Conservation (phyloP, 2,888 invertebrate genomes). For the Strigamia crassipes region DNA sequence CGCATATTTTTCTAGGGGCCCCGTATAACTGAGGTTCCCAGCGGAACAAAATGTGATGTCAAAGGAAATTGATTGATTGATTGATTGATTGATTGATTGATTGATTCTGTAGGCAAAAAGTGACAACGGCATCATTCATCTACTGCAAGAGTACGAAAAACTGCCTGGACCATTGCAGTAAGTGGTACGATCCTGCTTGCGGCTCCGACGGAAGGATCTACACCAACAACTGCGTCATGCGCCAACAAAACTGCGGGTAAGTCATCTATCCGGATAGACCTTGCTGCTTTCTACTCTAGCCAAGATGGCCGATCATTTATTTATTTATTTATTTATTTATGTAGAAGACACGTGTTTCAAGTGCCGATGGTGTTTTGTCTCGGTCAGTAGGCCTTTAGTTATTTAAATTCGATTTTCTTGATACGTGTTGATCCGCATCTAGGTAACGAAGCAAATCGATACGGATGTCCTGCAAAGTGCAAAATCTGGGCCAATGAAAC, state of each 20-base stretch:
- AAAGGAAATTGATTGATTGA: background rate
- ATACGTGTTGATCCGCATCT: background rate
- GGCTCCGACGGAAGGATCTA: conserved; percentile 89
- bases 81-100: background rate
- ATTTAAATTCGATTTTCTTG: background rate
- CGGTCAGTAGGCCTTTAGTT: conserved; percentile 39
- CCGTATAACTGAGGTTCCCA: too few species aligned
- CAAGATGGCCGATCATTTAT: too few species aligned
- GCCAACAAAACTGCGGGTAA: conserved; percentile 85
- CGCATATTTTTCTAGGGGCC: too few species aligned
- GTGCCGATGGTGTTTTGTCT: conserved; percentile 88
- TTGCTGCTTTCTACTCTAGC: too few species aligned
- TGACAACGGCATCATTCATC: conserved; percentile 83
- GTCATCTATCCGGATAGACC: conserved; percentile 46
- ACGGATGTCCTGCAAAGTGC: conserved; percentile 42
- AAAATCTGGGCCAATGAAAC: conserved; percentile 56
- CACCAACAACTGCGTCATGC: conserved; percentile 88
- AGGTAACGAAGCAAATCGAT: conserved; percentile 25
- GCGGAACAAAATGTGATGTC: too few species aligned
- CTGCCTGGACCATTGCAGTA: conserved; percentile 88
- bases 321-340: background rate
- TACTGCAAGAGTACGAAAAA: conserved; percentile 89
- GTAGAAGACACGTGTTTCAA: conserved; percentile 73
- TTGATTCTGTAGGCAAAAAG: conserved; percentile 71
- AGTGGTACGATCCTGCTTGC: conserved; percentile 84